These are phyloP conservation scores for Pseudochirops cupreus DNA, from an alignment of 2,797 vertebrate genomes.

Conservation along the genomic window DNA sequence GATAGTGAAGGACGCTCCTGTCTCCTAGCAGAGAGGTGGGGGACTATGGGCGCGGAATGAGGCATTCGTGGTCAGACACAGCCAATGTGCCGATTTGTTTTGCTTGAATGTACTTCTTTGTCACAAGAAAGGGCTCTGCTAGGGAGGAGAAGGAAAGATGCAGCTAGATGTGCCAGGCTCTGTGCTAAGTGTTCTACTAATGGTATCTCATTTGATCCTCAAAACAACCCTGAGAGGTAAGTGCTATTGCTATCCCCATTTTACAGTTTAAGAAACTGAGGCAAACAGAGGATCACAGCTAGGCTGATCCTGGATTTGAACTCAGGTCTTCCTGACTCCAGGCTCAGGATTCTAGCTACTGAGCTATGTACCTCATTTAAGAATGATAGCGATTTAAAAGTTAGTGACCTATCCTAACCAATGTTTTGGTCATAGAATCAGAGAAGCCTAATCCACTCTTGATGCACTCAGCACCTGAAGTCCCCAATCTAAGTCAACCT, in stretches of 20 bases:
- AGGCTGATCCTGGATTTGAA: not conserved
- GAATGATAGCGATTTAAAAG: not conserved
- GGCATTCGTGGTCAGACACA: not conserved
- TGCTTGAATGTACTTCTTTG: not conserved
- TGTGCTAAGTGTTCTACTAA: not conserved
- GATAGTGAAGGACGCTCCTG: not conserved
- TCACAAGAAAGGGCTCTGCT: not conserved
- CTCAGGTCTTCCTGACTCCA: not conserved
- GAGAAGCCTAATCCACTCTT: conserved; percentile 19
- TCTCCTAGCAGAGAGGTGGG: not conserved
- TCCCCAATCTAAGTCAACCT: not conserved
- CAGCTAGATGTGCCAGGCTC: not conserved
- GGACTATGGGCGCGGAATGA: not conserved
- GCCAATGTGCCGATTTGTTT: not conserved
- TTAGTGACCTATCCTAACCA: not conserved
- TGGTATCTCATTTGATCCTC: not conserved
- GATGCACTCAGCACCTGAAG: not conserved
- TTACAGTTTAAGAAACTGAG: not conserved
- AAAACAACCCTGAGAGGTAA: not conserved
- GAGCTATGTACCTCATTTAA: not conserved
- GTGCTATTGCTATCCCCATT: not conserved
- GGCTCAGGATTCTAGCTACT: not conserved
- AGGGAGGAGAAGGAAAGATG: not conserved
- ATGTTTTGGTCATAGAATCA: not conserved
- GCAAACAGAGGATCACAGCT: not conserved